These are phyloP conservation scores for Poeciliopsis prolifica DNA, from an alignment of 2,113 vertebrate species.

Conservation along the genomic window DNA sequence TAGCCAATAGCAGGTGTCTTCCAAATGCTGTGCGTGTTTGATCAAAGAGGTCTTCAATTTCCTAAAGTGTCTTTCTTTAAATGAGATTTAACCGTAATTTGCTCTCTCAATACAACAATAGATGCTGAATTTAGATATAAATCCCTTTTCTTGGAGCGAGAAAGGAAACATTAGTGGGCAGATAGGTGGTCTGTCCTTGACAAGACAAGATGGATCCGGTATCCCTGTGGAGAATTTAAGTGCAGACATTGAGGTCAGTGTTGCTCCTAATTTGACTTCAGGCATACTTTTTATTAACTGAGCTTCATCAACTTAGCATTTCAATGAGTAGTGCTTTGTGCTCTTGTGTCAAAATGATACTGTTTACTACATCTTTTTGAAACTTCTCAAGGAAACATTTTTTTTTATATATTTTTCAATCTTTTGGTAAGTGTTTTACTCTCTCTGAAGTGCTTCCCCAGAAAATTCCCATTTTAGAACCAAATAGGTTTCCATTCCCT, in stretches of 20 bases:
- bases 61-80: not conserved
- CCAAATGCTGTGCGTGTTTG: not conserved
- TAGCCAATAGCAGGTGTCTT: not conserved
- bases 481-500: too few relatives aligned
- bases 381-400: not conserved
- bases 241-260: slow-evolving; percentile 86
- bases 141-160: slow-evolving; percentile 81
- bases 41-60: not conserved
- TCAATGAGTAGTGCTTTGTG: too few relatives aligned
- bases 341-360: too few relatives aligned
- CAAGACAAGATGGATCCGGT: slow-evolving; percentile 74
- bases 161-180: slow-evolving; percentile 77
- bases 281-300: too few relatives aligned
- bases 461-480: too few relatives aligned
- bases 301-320: too few relatives aligned
- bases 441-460: too few relatives aligned
- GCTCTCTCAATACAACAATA: slow-evolving; percentile 45
- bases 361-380: too few relatives aligned
- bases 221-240: slow-evolving; percentile 83
- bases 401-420: too few relatives aligned
- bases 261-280: not conserved
- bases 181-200: slow-evolving; percentile 82
- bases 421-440: too few relatives aligned
- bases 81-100: not conserved
- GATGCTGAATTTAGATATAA: slow-evolving; percentile 86